A percentile compares a stretch with the other conserved stretches of the same genome.
Conservation (phyloP, 2,113 vertebrate genomes). For the Brienomyrus longianalis region DNA sequence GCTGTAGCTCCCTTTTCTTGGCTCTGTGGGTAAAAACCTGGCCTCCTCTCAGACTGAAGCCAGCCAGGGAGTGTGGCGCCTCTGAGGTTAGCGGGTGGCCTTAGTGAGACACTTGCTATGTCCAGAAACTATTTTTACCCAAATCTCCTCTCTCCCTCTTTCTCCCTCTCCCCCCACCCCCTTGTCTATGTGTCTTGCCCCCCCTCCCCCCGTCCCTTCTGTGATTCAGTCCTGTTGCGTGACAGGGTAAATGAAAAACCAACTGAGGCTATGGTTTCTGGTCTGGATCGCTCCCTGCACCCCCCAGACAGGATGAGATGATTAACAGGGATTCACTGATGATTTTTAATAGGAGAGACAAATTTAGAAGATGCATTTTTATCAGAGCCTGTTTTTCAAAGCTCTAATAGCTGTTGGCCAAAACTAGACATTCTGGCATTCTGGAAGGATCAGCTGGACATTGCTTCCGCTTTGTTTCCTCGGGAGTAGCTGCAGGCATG, state of each 20-base stretch:
- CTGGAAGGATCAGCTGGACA: neutral
- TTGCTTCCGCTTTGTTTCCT: neutral
- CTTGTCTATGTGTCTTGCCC: slow-evolving; percentile 20
- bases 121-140: slow-evolving; percentile 40
- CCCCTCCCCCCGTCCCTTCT: slow-evolving; percentile 31
- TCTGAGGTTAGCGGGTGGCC: slow-evolving; percentile 64
- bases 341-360: slow-evolving; percentile 12
- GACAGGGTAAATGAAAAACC: slow-evolving; percentile 46
- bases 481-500: neutral
- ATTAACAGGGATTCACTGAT: neutral
- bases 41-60: slow-evolving; percentile 46
- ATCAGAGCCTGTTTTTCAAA: neutral
- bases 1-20: neutral
- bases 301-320: neutral
- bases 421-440: neutral
- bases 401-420: neutral
- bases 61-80: slow-evolving; percentile 62
- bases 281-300: slow-evolving; percentile 47
- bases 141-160: slow-evolving; percentile 20
- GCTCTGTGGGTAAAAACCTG: neutral
- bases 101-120: slow-evolving; percentile 62
- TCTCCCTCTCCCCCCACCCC: slow-evolving; percentile 8
- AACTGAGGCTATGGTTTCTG: slow-evolving; percentile 42
- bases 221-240: slow-evolving; percentile 43
- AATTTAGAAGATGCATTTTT: slow-evolving; percentile 9